Evolutionary conservation across 2,888 invertebrate genomes (phyloP), one percentile per base, ranked within the genome.

Genomic region (Invenusta paracnida): DNA sequence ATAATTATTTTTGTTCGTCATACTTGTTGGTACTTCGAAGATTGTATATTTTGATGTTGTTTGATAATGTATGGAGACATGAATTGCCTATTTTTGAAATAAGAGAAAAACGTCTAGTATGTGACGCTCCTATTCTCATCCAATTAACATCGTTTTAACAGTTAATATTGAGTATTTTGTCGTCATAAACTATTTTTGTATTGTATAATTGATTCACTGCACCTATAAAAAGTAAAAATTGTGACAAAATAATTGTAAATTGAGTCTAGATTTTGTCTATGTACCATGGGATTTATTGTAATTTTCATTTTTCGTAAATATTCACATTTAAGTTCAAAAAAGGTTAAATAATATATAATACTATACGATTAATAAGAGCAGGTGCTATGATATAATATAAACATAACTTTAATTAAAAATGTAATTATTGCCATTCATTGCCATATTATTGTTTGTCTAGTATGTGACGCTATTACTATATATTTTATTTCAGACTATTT

Each of bases 401-500:
- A 73, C 25, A 13, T 73, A 23, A 73, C 73, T 73, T 5, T 5
- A 73, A 73, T 73, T 73, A 13, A 73, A 73, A 73, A 73, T 73
- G 25, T 73, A 23, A 5, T n/a, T 73, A 73, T 73, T 73, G 73
- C 73, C 27, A n/a, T 73, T 73, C 11, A 73, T 73, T 73, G 17
- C 11, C 25, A 73, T 73, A 73, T 73, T 73, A 73, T 73, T 25
- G 73, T 73, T 25, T 73, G 25, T 73, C 73, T 73, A 23, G 73
- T 73, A 73, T 73, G 73, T 73, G 73, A 73, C 73, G 25, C 73
- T 73, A 73, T 73, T 23, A 23, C 5, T n/a, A 73, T 73, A 73
- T 23, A 73, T 73, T 73, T 23, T 73, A 73, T 73, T 73, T 73
- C 73, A 73, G 73, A 73, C 73, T 73, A 73, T 73, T 73, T 73